phyloP scores from a whole-genome alignment of 2,797 vertebrate genomes.

The Capromys pilorides region DNA sequence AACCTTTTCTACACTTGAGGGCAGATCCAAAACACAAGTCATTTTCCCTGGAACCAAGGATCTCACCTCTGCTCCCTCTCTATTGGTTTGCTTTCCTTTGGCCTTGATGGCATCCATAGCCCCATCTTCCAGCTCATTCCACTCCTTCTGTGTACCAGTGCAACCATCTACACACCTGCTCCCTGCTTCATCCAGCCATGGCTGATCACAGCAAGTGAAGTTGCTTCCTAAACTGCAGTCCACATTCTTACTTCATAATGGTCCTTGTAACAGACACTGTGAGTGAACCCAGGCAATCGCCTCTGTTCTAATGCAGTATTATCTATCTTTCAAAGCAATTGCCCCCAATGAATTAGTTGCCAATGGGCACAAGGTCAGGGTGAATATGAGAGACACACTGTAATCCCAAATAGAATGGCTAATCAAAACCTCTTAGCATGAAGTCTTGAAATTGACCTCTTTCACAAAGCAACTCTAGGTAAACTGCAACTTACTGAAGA shows the following conservation, averaged over 20 bases:
- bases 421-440: constrained; percentile 12
- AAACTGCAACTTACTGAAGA: background rate
- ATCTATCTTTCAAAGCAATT: background rate
- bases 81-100: background rate
- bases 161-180: background rate
- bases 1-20: too few relatives aligned
- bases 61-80: background rate
- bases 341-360: background rate
- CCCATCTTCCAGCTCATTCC: too few relatives aligned
- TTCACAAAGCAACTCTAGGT: background rate
- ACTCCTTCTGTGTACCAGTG: background rate
- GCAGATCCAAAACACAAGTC: background rate
- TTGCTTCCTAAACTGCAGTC: background rate
- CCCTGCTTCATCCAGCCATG: background rate
- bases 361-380: background rate
- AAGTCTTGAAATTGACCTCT: constrained; percentile 29
- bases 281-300: background rate
- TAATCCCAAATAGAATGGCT: background rate
- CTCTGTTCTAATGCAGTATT: background rate
- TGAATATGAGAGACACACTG: background rate
- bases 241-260: too few relatives aligned
- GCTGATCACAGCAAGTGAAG: background rate
- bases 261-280: background rate
- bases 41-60: background rate
- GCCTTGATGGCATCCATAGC: background rate